Conservation (phyloP, 2,113 vertebrate genomes). For the Pithys albifrons region DNA sequence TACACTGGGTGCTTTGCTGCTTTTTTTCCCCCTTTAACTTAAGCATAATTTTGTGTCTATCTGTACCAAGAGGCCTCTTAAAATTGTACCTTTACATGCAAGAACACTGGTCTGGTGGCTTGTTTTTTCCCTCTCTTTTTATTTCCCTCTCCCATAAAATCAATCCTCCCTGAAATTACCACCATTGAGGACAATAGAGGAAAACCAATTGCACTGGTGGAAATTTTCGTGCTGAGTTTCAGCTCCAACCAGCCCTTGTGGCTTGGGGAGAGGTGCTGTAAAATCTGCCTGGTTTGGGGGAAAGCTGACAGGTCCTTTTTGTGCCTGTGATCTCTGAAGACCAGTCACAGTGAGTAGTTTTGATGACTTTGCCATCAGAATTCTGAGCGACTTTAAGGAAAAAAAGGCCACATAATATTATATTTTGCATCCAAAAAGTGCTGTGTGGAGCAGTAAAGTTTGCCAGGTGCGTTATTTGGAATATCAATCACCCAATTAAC, state of each 20-base stretch:
- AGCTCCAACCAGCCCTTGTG: background rate
- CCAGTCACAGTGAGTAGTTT: background rate
- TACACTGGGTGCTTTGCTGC: background rate
- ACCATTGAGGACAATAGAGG: background rate
- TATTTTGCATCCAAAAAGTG: background rate
- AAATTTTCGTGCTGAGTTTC: background rate
- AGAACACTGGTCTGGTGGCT: background rate
- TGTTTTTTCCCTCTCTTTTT: background rate
- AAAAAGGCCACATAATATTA: background rate
- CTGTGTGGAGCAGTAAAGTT: background rate
- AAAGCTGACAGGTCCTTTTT: background rate
- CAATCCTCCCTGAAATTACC: background rate
- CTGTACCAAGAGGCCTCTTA: background rate
- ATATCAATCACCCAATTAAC: background rate
- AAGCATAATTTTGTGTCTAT: background rate
- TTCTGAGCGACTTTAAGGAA: background rate
- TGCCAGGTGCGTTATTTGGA: background rate
- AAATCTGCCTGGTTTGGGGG: background rate
- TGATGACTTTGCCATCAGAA: background rate
- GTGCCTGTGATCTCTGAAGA: background rate
- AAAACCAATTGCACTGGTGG: background rate
- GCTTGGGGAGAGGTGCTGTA: background rate
- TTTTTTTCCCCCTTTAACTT: background rate
- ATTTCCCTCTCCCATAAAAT: background rate
- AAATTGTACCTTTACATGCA: background rate